phyloP scores from a whole-genome alignment of 2,113 vertebrate species.

The Microcebus lehilahytsara region DNA sequence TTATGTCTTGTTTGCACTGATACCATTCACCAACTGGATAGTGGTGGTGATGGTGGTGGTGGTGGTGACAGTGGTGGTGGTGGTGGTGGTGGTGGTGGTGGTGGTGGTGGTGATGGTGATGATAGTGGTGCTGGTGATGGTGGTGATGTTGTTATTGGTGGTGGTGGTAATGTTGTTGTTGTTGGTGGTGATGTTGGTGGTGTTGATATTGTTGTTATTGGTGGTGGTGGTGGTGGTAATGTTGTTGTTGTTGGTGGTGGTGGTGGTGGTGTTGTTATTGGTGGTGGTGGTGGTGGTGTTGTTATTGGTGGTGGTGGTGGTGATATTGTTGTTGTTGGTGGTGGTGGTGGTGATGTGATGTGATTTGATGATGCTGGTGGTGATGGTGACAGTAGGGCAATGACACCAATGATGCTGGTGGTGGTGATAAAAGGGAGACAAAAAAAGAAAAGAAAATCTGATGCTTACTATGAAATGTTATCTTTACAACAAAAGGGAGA shows the following conservation, averaged over 20 bases:
- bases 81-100: no score
- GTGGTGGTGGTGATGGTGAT: neutral
- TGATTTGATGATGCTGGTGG: neutral
- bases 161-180: neutral
- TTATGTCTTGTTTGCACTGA: neutral
- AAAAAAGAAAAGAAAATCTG: neutral
- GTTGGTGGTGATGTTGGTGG: neutral
- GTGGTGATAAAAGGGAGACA: neutral
- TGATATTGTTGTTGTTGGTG: neutral
- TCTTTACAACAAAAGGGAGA: neutral
- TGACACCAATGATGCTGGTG: accelerated
- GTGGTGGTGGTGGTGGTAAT: no score
- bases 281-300: neutral
- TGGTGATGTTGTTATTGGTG: neutral
- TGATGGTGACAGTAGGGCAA: accelerated
- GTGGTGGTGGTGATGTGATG: neutral
- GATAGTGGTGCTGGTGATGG: accelerated
- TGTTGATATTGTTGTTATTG: neutral
- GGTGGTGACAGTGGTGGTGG: neutral
- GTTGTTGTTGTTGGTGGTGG: neutral
- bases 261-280: neutral
- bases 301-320: no score
- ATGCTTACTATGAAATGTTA: neutral
- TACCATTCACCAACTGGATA: neutral
- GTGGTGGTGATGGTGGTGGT: neutral